Conservation (phyloP, 2,797 vertebrate species). For the Coregonus ussuriensis region DNA sequence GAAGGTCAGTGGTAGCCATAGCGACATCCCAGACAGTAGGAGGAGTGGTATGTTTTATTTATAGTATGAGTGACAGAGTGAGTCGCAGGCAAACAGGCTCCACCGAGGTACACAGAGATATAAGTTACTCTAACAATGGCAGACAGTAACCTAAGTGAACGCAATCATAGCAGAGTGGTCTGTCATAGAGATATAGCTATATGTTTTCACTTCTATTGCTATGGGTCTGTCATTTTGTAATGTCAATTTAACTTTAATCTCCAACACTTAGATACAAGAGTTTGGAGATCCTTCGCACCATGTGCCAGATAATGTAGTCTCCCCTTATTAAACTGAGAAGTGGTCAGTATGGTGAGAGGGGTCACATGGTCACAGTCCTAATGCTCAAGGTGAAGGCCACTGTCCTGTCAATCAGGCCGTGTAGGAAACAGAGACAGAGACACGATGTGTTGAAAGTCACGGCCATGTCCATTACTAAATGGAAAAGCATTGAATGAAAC, state of each 20-base stretch:
- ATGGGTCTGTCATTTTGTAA: background rate
- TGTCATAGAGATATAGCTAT: no score
- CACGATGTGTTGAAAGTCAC: background rate
- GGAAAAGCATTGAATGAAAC: background rate
- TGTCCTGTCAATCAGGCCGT: no score
- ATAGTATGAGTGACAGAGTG: slow-evolving; percentile 48
- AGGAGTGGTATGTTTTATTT: slow-evolving; percentile 62
- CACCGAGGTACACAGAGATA: no score
- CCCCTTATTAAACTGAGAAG: no score
- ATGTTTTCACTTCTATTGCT: background rate
- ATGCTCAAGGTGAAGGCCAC: no score
- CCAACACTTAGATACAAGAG: background rate
- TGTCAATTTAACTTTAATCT: no score
- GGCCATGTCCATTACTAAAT: background rate
- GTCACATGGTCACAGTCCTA: no score
- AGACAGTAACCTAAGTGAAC: background rate
- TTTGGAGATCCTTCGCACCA: background rate
- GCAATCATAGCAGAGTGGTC: background rate
- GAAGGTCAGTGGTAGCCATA: slow-evolving; percentile 62
- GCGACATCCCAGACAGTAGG: slow-evolving; percentile 41
- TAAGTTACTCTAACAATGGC: slow-evolving; percentile 22
- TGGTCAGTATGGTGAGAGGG: no score
- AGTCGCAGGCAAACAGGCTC: background rate
- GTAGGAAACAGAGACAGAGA: no score
- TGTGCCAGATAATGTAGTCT: no score